Conservation (phyloP, 2,113 vertebrate species). For the Seriola quinqueradiata region DNA sequence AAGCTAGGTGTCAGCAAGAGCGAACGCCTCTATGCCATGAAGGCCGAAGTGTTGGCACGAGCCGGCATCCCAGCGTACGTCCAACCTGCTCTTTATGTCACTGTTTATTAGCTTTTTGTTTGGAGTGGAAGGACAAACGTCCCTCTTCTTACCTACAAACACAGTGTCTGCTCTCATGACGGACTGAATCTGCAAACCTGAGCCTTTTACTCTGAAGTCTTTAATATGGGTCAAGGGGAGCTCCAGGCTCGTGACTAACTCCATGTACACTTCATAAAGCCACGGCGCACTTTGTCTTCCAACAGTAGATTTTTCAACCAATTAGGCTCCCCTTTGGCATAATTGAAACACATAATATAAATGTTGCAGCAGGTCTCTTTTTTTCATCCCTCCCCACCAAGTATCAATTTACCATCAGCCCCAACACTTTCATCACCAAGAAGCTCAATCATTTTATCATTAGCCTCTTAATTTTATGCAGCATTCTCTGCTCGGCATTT, state of each 20-base stretch:
- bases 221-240: conserved; percentile 48
- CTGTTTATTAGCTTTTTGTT: not conserved
- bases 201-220: not conserved
- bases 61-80: conserved; percentile 98
- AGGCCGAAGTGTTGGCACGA: conserved; percentile 96
- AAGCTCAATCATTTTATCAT: conserved; percentile 76
- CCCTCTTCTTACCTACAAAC: not conserved
- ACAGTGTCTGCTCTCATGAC: not conserved
- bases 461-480: conserved; percentile 74
- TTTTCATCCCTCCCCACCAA: conserved; percentile 26
- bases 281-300: conserved; percentile 3
- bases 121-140: not conserved
- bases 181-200: not conserved
- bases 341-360: conserved; percentile 65
- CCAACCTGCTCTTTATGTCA: not conserved
- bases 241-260: conserved; percentile 33
- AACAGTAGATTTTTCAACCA: conserved; percentile 51
- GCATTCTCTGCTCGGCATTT: conserved; percentile 61
- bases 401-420: conserved; percentile 60
- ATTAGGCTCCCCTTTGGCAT: conserved; percentile 49
- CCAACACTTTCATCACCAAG: conserved; percentile 66
- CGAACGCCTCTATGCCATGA: conserved; percentile 96
- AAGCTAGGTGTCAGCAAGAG: conserved; percentile 99
- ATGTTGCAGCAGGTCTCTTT: conserved; percentile 57
- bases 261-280: conserved; percentile 1